These are phyloP conservation scores for Neodiprion lecontei DNA, from an alignment of 1,140 invertebrate species.

Conservation along the genomic window DNA sequence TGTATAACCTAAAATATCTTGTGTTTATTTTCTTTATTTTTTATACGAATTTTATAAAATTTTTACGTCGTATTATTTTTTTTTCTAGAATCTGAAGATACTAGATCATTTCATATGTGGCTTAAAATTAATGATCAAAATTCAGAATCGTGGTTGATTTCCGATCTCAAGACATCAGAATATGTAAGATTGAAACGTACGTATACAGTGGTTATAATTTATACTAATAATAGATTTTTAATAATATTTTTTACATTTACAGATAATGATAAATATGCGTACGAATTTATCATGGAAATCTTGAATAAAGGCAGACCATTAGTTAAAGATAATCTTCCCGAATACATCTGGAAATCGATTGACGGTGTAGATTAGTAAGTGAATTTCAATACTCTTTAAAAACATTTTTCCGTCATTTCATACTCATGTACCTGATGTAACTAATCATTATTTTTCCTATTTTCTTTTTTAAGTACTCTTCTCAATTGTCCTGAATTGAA, in stretches of 20 bases:
- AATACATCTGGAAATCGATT: not conserved
- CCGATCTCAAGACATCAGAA: too few relatives aligned
- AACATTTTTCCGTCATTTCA: not conserved
- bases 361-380: constrained; percentile 17
- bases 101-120: too few relatives aligned
- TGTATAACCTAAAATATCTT: too few relatives aligned
- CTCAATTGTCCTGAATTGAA: not conserved
- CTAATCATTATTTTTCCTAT: not conserved
- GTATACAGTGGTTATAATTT: too few relatives aligned
- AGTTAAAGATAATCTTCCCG: not conserved
- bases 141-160: too few relatives aligned
- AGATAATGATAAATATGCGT: not conserved
- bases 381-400: not conserved
- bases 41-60: too few relatives aligned
- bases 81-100: too few relatives aligned
- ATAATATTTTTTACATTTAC: not conserved
- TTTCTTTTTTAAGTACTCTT: not conserved
- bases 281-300: not conserved
- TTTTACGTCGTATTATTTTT: too few relatives aligned
- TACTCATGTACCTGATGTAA: not conserved
- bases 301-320: not conserved
- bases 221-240: too few relatives aligned
- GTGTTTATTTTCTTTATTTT: too few relatives aligned
- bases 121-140: too few relatives aligned
- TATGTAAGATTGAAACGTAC: too few relatives aligned